Evolutionary conservation across 2,797 vertebrate species (phyloP).

Genomic region (Gadopsis bispinosus): DNA sequence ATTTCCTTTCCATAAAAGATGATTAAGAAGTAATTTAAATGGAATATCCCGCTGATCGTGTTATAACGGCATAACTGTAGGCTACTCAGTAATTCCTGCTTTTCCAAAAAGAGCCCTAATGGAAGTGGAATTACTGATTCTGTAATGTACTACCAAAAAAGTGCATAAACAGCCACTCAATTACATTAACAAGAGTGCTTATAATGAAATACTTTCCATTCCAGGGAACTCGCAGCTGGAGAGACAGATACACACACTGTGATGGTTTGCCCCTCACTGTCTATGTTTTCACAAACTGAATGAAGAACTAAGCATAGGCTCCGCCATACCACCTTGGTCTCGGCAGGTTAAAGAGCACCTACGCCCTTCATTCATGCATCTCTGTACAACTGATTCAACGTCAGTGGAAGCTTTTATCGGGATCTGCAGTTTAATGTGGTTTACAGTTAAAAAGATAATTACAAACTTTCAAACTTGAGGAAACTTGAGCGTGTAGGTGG

Average conservation of each 20-base stretch:
- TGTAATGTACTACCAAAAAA: slow-evolving; percentile 48
- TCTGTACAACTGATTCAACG: slow-evolving; percentile 52
- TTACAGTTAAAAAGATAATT: slow-evolving; percentile 78
- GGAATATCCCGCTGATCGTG: slow-evolving; percentile 18
- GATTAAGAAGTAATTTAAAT: background rate
- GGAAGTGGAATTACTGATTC: slow-evolving; percentile 53
- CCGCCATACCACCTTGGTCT: slow-evolving; percentile 14
- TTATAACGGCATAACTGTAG: slow-evolving; percentile 6
- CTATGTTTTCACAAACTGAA: slow-evolving; percentile 17
- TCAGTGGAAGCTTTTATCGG: slow-evolving; percentile 69
- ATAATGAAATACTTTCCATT: slow-evolving; percentile 66
- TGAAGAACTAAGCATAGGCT: slow-evolving; percentile 11
- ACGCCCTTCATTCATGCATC: slow-evolving; percentile 32
- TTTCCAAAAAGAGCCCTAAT: slow-evolving; percentile 42
- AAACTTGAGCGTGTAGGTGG: slow-evolving; percentile 76
- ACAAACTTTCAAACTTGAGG: slow-evolving; percentile 74
- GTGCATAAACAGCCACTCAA: slow-evolving; percentile 50
- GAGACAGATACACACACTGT: slow-evolving; percentile 38
- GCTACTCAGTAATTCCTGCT: slow-evolving; percentile 14
- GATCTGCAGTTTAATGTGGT: slow-evolving; percentile 69
- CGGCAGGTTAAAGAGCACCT: slow-evolving; percentile 52
- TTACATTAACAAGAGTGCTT: slow-evolving; percentile 42
- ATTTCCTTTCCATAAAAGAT: slow-evolving; percentile 7
- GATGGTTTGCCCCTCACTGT: background rate
- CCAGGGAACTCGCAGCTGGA: slow-evolving; percentile 41